A percentile compares a stretch with the other conserved stretches of the same genome.
Evolutionary conservation across 1,140 invertebrate genomes (phyloP).

Genomic region (Triops longicaudatus): DNA sequence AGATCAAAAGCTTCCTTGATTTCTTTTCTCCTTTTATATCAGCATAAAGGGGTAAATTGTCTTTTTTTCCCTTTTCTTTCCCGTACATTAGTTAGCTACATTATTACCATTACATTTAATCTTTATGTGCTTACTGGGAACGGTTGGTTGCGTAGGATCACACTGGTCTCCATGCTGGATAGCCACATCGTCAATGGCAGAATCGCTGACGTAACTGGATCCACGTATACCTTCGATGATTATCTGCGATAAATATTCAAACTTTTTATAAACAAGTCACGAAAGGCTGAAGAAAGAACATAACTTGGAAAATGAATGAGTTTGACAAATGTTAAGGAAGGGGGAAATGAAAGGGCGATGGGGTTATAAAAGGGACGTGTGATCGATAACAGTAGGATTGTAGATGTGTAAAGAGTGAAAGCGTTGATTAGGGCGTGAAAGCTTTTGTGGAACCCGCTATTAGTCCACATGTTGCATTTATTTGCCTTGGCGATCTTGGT

Average conservation of each 20-base stretch:
- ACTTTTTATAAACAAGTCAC: not conserved
- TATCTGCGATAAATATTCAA: constrained; percentile 44
- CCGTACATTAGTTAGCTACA: not conserved
- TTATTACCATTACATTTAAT: not conserved
- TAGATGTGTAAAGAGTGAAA: not conserved
- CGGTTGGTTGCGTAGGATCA: not conserved
- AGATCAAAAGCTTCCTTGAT: constrained; percentile 3
- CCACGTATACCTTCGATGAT: constrained; percentile 60
- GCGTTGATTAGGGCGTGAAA: not conserved
- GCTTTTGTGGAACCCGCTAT: not conserved
- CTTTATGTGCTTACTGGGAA: not conserved
- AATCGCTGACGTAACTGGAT: constrained; percentile 56
- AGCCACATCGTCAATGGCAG: constrained; percentile 62
- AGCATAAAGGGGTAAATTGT: not conserved
- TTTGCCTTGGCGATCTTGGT: not conserved
- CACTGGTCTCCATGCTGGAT: constrained; percentile 44
- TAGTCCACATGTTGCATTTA: constrained; percentile 7
- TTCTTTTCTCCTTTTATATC: not conserved
- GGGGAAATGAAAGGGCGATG: too few relatives aligned
- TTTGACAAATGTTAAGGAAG: too few relatives aligned
- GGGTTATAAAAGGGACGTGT: not conserved
- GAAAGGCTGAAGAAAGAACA: not conserved
- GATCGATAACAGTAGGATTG: not conserved
- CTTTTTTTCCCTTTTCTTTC: not conserved
- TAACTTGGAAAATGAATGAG: too few relatives aligned